Percentiles rank a stretch among this genome's conserved stretches.
phyloP scores from a whole-genome alignment of 2,113 vertebrate species.

The Motacilla tschutschensis region DNA sequence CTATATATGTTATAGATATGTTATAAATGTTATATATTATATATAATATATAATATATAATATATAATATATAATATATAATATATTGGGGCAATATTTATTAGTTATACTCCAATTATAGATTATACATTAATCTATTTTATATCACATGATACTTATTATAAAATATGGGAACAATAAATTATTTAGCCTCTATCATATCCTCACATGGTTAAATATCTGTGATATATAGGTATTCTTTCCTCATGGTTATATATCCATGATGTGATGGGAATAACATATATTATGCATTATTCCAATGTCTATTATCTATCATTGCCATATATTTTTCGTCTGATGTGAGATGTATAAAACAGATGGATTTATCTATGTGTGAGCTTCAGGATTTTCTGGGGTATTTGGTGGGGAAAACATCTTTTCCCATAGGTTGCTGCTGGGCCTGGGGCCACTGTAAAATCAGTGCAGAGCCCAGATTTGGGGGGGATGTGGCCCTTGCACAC shows the following conservation, averaged over 20 bases:
- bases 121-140: background rate
- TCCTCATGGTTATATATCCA: background rate
- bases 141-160: too few species aligned
- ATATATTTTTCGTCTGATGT: background rate
- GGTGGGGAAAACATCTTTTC: background rate
- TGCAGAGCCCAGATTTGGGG: background rate
- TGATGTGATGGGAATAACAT: background rate
- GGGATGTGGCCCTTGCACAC: background rate
- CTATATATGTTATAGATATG: too few species aligned
- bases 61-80: background rate
- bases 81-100: background rate
- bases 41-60: background rate
- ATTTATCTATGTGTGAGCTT: accelerated
- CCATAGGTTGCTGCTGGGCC: background rate
- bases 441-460: background rate
- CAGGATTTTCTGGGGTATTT: background rate
- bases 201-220: background rate
- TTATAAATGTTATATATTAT: background rate
- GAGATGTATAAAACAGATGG: background rate
- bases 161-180: background rate
- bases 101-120: background rate
- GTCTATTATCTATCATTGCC: background rate
- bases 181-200: background rate
- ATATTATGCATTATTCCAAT: background rate
- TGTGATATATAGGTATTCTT: background rate